Base-by-base conservation (phyloP, 2,113 vertebrate species). In the Elaphurus davidianus region DNA sequence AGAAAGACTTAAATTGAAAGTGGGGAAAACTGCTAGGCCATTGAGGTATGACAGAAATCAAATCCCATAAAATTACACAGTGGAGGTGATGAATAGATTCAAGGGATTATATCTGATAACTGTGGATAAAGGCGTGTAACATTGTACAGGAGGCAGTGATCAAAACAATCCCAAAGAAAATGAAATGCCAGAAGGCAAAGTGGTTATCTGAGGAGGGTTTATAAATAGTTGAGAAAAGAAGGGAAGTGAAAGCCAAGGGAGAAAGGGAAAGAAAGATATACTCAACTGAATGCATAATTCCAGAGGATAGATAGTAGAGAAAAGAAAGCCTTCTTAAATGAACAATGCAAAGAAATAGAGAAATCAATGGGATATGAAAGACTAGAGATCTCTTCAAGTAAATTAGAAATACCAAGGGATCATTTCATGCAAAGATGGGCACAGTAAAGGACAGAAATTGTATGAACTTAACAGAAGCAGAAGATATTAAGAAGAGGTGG, bases 21-120 rank as follows among this genome's bases (percentile, higher is more conserved):
- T 0, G 2, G 33, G 17, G 16, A 36, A 67, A 36, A 36, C 64
- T 0, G 4, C 16, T 10, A 36, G 1, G 33, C 33, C 33, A 67
- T 67, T 67, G 8, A 67, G 4, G 7, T 67, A n/a, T 67, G 64
- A 19, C 16, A 67, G 16, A 67, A 67, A 36, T 67, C 64, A 67
- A n/a, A 67, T 67, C 33, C 16, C 7, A 10, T 67, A 67, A 10
- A 67, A 10, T 36, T 36, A 67, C 16, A 67, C 8, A 67, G 33
- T 67, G 33, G 16, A 36, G 64, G 33, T 19, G 64, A 67, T 0
- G 17, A 21, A 67, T 21, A 67, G 64, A 36, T 36, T 67, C 8
- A 36, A 67, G 64, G 16, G 64, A 67, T 67, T 67, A 36, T 36
- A 67, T 36, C 64, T 67, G 33, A 21, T 67, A n/a, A 67, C 33